Evolutionary conservation across 92 coral and sea anemone genomes (phyloP).

Genomic region (Meandrina meandrites): DNA sequence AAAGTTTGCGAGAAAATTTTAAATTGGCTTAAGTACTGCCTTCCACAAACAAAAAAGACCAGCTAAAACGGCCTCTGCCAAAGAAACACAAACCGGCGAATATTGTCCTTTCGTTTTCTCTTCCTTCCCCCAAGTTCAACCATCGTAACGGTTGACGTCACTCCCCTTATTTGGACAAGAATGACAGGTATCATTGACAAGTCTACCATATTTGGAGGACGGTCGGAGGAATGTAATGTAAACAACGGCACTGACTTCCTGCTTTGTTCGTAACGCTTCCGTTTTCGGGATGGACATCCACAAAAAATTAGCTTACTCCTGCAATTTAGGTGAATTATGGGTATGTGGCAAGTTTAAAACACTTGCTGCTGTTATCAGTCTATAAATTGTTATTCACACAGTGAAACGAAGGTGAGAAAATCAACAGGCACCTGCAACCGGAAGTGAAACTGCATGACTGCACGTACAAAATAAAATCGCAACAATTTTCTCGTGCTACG

Average conservation of each 20-base stretch:
- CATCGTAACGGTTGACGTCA: slow-evolving; percentile 75
- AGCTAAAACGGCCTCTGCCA: not conserved
- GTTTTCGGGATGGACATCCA: not conserved
- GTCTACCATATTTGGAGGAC: slow-evolving; percentile 63
- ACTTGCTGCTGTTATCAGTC: not conserved
- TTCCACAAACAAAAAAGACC: not conserved
- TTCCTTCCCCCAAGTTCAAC: slow-evolving; percentile 58
- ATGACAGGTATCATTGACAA: slow-evolving; percentile 70
- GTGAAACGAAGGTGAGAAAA: not conserved
- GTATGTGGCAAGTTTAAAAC: not conserved
- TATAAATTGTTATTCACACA: not conserved
- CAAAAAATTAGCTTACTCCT: not conserved
- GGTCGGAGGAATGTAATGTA: slow-evolving; percentile 13
- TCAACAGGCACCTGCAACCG: not conserved
- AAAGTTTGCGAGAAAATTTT: slow-evolving; percentile 18
- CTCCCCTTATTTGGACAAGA: slow-evolving; percentile 70
- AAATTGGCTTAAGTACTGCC: slow-evolving; percentile 4
- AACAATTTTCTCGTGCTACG: not conserved
- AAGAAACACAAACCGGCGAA: slow-evolving; percentile 42
- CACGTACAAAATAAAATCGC: not conserved
- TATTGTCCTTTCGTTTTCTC: slow-evolving; percentile 46
- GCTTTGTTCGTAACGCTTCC: slow-evolving; percentile 14
- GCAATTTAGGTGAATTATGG: not conserved
- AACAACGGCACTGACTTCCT: slow-evolving; percentile 68
- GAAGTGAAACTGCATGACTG: not conserved